Conservation (phyloP, 2,113 vertebrate genomes). For the Dolichotis patagonum region DNA sequence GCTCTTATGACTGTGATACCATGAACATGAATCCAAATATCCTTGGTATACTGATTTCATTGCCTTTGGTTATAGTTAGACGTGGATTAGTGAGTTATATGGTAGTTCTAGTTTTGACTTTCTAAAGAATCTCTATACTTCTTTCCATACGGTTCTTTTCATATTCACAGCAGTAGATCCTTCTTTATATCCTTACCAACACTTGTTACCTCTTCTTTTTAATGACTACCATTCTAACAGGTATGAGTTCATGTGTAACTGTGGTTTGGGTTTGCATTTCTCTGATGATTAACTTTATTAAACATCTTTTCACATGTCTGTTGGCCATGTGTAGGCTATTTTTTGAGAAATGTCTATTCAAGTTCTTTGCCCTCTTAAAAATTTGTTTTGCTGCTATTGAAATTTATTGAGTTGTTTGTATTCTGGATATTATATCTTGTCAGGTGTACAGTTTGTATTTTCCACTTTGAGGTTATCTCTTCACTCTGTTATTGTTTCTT, state of each 20-base stretch:
- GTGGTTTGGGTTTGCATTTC: neutral
- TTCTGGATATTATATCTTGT: neutral
- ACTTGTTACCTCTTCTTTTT: neutral
- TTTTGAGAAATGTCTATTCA: neutral
- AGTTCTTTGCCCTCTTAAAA: neutral
- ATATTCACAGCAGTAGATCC: neutral
- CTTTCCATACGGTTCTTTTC: neutral
- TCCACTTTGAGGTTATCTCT: neutral
- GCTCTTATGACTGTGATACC: neutral
- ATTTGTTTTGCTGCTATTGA: neutral
- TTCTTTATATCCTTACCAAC: neutral
- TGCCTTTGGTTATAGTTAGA: neutral
- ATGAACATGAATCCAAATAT: neutral
- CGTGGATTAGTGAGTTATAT: neutral
- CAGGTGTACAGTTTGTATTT: neutral
- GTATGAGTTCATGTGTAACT: neutral
- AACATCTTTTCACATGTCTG: neutral
- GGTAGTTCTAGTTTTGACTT: neutral
- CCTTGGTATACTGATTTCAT: neutral
- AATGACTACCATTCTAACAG: neutral
- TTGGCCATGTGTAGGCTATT: neutral
- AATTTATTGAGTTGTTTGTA: neutral
- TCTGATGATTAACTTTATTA: neutral
- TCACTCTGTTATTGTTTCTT: neutral
- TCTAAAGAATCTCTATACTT: neutral